Evolutionary conservation across 2,797 vertebrate genomes (phyloP).

Genomic region (Numenius phaeopus): DNA sequence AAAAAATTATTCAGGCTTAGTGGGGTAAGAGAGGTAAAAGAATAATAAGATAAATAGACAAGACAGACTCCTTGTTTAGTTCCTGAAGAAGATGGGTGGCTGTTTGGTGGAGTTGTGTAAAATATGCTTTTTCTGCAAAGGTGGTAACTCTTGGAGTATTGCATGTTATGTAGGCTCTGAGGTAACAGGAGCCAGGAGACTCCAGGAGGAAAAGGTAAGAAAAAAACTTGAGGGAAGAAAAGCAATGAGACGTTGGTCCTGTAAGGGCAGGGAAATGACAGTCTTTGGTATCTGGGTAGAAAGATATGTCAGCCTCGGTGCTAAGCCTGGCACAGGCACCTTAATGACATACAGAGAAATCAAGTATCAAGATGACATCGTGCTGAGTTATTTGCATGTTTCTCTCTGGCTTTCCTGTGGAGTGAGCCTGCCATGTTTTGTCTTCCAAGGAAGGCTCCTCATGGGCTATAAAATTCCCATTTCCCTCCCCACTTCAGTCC

Average conservation of each 20-base stretch:
- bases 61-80: not conserved
- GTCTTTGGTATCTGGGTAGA: not conserved
- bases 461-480: not conserved
- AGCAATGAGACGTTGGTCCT: not conserved
- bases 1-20: not conserved
- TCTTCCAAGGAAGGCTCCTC: not conserved
- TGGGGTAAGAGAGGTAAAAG: not conserved
- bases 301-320: not conserved
- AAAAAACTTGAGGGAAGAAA: not conserved
- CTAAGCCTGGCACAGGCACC: not conserved
- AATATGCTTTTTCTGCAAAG: not conserved
- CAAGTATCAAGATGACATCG: not conserved
- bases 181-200: not conserved
- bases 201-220: not conserved
- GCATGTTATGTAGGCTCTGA: not conserved
- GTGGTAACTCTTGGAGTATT: not conserved
- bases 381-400: not conserved
- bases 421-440: not conserved
- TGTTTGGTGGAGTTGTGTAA: not conserved
- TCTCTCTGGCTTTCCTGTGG: not conserved
- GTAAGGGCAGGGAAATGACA: not conserved
- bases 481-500: not conserved
- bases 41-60: not conserved
- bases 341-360: not conserved
- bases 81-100: not conserved